Conservation (phyloP, 2,888 invertebrate genomes). For the Scaeva pyrastri region DNA sequence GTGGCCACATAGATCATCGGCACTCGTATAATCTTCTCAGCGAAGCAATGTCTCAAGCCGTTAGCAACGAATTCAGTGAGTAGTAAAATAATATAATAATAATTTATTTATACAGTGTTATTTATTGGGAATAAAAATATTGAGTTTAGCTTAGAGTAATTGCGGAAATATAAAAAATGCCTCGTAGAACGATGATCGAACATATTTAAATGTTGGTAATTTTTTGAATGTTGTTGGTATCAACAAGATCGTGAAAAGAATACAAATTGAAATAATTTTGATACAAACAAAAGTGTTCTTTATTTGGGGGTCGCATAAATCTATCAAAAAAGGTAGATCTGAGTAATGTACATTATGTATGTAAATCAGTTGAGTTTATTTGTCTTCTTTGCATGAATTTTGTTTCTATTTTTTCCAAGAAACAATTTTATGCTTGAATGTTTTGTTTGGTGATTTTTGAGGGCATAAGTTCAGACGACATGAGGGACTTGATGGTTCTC, state of each 20-base stretch:
- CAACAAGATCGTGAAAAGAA: background rate
- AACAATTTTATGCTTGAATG: too few species aligned
- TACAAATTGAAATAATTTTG: background rate
- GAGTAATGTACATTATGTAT: too few species aligned
- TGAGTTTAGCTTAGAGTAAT: background rate
- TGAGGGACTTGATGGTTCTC: too few species aligned
- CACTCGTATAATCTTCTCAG: constrained; percentile 85
- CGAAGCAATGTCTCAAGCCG: constrained; percentile 86
- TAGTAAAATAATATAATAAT: constrained; percentile 67
- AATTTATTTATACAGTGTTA: background rate
- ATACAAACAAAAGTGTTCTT: background rate
- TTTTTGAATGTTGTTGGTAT: background rate
- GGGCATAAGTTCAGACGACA: too few species aligned
- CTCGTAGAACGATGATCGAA: background rate
- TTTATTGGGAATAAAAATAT: background rate
- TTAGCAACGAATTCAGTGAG: constrained; percentile 86
- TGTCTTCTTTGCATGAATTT: too few species aligned
- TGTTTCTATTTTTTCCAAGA: too few species aligned
- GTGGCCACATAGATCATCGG: constrained; percentile 79
- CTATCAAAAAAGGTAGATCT: background rate
- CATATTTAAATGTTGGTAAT: background rate
- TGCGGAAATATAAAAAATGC: background rate
- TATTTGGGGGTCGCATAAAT: background rate
- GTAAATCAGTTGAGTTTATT: too few species aligned
- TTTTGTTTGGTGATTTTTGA: too few species aligned